Percentiles rank a stretch among this genome's conserved stretches.
phyloP scores from a whole-genome alignment of 2,797 vertebrate genomes.

The Pyrocephalus nanus region DNA sequence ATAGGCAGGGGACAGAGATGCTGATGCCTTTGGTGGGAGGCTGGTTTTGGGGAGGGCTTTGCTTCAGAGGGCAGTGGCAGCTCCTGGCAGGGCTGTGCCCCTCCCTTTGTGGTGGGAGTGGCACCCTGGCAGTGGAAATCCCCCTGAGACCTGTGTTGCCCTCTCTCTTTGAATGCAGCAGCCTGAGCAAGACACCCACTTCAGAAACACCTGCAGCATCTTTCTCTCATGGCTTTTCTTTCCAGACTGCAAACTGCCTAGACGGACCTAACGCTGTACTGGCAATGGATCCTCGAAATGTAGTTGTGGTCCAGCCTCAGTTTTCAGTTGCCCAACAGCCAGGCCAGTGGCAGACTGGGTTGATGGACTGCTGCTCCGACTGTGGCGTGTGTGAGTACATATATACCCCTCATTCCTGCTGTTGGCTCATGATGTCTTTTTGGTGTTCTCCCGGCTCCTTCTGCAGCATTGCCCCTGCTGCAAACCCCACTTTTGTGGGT shows the following conservation, averaged over 20 bases:
- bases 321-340: accelerated
- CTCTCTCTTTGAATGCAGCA: background rate
- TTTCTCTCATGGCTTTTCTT: background rate
- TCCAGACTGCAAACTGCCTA: background rate
- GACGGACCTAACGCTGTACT: background rate
- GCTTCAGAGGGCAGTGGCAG: background rate
- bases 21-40: background rate
- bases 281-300: background rate
- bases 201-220: background rate
- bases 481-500: background rate
- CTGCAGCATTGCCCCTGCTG: background rate
- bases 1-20: background rate
- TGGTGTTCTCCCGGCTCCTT: background rate
- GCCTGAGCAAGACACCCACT: background rate
- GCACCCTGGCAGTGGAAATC: background rate
- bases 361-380: conserved; percentile 76
- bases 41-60: background rate
- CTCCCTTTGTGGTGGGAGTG: accelerated
- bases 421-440: accelerated
- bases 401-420: accelerated
- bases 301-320: conserved; percentile 76
- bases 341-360: conserved; percentile 76
- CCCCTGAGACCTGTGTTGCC: background rate
- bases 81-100: background rate
- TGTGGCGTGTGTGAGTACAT: conserved; percentile 78